phyloP scores from a whole-genome alignment of 2,888 invertebrate species.

The Drosophila melanosoma region DNA sequence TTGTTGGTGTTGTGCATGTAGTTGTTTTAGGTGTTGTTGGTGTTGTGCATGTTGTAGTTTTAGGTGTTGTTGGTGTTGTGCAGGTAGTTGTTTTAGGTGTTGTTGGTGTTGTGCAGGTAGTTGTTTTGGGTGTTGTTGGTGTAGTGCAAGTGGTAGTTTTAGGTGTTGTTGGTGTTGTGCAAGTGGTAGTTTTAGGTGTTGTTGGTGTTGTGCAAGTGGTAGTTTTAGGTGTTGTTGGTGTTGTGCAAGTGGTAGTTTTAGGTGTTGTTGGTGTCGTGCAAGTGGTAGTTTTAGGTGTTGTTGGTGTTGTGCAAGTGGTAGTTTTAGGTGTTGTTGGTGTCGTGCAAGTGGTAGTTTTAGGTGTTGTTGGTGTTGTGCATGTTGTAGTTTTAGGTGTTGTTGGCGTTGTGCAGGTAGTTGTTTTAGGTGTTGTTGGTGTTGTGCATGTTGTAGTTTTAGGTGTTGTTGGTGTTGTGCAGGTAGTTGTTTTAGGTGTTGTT shows the following conservation, averaged over 20 bases:
- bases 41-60: neutral
- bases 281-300: constrained; percentile 1
- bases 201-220: constrained; percentile 1
- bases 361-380: constrained; percentile 13
- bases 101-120: constrained; percentile 4
- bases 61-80: neutral
- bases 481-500: constrained; percentile 20
- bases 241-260: neutral
- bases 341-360: constrained; percentile 12
- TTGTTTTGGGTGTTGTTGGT: constrained; percentile 12
- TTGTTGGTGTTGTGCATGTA: neutral
- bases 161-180: neutral
- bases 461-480: neutral
- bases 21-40: neutral
- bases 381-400: constrained; percentile 22
- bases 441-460: neutral
- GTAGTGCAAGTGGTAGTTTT: constrained; percentile 5
- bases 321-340: constrained; percentile 1
- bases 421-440: neutral
- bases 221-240: constrained; percentile 10
- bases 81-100: constrained; percentile 18
- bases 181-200: neutral
- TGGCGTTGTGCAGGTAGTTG: constrained; percentile 2
- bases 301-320: neutral
- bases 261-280: constrained; percentile 2